Conservation (phyloP, 2,113 vertebrate species). For the Pipa parva region DNA sequence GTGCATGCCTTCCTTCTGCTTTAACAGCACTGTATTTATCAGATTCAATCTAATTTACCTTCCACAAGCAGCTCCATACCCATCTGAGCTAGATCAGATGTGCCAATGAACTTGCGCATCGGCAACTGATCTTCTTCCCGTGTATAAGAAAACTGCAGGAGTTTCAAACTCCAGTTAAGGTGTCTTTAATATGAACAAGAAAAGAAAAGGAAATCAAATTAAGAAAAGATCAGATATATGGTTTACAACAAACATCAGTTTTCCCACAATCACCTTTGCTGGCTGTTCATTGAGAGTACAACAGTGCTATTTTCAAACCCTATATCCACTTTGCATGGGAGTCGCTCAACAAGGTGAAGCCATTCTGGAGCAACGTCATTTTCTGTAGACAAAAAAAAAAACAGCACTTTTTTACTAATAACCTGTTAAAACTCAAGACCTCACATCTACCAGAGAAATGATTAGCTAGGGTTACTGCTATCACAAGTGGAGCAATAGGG, state of each 20-base stretch:
- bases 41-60: too few relatives aligned
- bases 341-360: constrained; percentile 64
- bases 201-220: neutral
- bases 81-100: constrained; percentile 85
- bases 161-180: constrained; percentile 91
- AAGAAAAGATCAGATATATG: neutral
- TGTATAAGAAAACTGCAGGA: constrained; percentile 74
- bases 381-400: constrained; percentile 48
- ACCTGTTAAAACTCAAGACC: too few relatives aligned
- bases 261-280: constrained; percentile 75
- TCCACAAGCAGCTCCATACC: constrained; percentile 80
- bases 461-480: too few relatives aligned
- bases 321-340: constrained; percentile 78
- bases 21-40: too few relatives aligned
- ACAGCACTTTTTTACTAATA: too few relatives aligned
- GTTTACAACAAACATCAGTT: too few relatives aligned
- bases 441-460: too few relatives aligned
- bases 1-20: too few relatives aligned
- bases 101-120: constrained; percentile 78
- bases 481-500: too few relatives aligned
- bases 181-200: constrained; percentile 63
- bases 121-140: constrained; percentile 79
- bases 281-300: constrained; percentile 92
- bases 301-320: constrained; percentile 85
- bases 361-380: constrained; percentile 52